phyloP scores from a whole-genome alignment of 2,797 vertebrate genomes.

The Gobionotothen gibberifrons region DNA sequence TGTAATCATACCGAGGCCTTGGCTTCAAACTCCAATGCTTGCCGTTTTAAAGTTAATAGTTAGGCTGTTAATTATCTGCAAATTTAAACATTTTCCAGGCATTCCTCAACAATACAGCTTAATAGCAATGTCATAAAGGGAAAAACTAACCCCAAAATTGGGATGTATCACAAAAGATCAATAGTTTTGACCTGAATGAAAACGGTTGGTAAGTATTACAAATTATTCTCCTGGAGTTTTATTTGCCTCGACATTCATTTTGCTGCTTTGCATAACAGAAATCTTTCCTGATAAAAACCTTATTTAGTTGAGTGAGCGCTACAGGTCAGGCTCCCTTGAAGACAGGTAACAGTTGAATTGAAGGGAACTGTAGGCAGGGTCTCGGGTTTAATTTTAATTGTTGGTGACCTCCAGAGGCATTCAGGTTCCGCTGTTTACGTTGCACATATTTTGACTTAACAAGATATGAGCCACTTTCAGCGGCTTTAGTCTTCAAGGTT shows the following conservation, averaged over 20 bases:
- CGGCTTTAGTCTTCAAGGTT: too few relatives aligned
- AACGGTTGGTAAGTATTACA: neutral
- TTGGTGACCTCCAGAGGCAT: neutral
- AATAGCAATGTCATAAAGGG: neutral
- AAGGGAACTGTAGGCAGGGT: neutral
- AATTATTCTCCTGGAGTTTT: neutral
- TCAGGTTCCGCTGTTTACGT: neutral
- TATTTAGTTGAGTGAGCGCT: neutral
- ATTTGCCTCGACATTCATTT: neutral
- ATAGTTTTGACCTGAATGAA: neutral
- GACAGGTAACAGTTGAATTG: neutral
- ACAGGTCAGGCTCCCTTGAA: too few relatives aligned
- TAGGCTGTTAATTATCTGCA: neutral
- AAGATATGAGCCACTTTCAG: neutral
- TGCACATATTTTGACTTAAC: neutral
- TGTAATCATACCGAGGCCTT: neutral
- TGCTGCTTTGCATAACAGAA: conserved; percentile 6
- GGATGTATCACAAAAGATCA: neutral
- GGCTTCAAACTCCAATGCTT: neutral
- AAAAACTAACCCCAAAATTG: neutral
- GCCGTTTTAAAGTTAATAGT: neutral
- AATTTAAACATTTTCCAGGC: neutral
- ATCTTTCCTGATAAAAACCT: neutral
- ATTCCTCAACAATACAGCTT: neutral
- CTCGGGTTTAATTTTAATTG: neutral